Conservation (phyloP, 2,888 invertebrate species). For the Leptopilina drosophilae region DNA sequence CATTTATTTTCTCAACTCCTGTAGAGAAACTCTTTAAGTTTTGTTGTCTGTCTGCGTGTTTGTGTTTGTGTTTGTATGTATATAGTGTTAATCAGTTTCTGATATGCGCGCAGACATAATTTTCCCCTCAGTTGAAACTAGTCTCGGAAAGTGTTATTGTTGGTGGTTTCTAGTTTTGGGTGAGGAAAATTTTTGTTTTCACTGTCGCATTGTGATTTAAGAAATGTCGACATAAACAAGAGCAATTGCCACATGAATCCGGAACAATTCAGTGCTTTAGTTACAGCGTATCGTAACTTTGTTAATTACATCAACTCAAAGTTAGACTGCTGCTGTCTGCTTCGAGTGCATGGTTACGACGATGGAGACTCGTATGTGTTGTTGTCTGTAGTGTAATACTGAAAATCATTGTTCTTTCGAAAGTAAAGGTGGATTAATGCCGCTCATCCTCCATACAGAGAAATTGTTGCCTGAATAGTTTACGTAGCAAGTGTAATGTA, state of each 20-base stretch:
- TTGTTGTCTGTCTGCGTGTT: too few species aligned
- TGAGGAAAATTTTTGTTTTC: not conserved
- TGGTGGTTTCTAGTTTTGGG: not conserved
- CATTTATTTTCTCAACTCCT: too few species aligned
- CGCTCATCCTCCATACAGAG: conserved; percentile 19
- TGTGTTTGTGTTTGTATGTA: too few species aligned
- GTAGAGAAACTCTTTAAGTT: too few species aligned
- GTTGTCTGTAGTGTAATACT: conserved; percentile 2
- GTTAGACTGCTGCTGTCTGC: conserved; percentile 43
- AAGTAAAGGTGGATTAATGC: conserved; percentile 36
- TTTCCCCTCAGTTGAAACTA: too few species aligned
- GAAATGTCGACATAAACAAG: conserved; percentile 8
- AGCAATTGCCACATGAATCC: conserved; percentile 17
- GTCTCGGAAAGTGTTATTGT: not conserved
- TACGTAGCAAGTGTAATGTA: conserved; percentile 34
- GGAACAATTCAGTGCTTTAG: conserved; percentile 49
- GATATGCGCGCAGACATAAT: too few species aligned
- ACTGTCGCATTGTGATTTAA: conserved; percentile 6
- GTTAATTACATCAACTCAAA: conserved; percentile 55
- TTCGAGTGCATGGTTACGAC: conserved; percentile 31
- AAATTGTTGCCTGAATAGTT: conserved; percentile 26
- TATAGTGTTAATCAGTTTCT: too few species aligned
- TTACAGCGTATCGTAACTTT: conserved; percentile 53
- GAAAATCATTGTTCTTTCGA: conserved; percentile 30
- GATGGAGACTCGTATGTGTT: not conserved